Percentiles rank a stretch among this genome's conserved stretches.
Conservation (phyloP, 2,888 invertebrate species). For the Eupithecia pulchellata region DNA sequence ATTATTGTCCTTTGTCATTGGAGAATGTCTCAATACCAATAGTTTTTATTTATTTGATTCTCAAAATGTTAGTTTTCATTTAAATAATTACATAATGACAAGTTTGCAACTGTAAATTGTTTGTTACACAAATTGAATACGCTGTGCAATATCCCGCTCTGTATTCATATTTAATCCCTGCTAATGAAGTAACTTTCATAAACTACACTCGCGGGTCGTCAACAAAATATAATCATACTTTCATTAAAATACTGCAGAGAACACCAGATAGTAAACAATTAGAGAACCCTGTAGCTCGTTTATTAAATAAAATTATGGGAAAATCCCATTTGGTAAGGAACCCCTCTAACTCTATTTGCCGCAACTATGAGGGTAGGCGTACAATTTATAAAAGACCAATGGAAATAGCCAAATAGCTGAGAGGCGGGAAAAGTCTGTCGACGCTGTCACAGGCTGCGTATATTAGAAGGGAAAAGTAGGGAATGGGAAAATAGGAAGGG, state of each 20-base stretch:
- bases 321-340: constrained; percentile 75
- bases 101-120: constrained; percentile 8
- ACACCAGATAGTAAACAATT: constrained; percentile 67
- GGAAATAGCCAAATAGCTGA: constrained; percentile 75
- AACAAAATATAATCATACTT: constrained; percentile 49
- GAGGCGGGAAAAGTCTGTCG: constrained; percentile 81
- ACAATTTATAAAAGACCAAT: constrained; percentile 79
- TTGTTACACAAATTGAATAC: constrained; percentile 20
- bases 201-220: constrained; percentile 44
- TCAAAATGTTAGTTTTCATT: constrained; percentile 3
- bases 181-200: constrained; percentile 60
- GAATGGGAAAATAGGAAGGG: constrained; percentile 63
- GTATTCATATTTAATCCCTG: constrained; percentile 28
- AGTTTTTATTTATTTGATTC: constrained; percentile 22
- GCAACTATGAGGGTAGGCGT: constrained; percentile 71
- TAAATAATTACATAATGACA: neutral
- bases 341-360: constrained; percentile 75
- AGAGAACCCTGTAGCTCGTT: constrained; percentile 63
- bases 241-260: constrained; percentile 50
- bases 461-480: constrained; percentile 61
- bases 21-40: neutral
- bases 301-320: constrained; percentile 78
- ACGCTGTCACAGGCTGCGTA: constrained; percentile 74
- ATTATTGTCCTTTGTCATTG: neutral
- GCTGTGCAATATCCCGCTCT: constrained; percentile 13